phyloP scores from a whole-genome alignment of 2,797 vertebrate species.

The Basileuterus tristriatus region DNA sequence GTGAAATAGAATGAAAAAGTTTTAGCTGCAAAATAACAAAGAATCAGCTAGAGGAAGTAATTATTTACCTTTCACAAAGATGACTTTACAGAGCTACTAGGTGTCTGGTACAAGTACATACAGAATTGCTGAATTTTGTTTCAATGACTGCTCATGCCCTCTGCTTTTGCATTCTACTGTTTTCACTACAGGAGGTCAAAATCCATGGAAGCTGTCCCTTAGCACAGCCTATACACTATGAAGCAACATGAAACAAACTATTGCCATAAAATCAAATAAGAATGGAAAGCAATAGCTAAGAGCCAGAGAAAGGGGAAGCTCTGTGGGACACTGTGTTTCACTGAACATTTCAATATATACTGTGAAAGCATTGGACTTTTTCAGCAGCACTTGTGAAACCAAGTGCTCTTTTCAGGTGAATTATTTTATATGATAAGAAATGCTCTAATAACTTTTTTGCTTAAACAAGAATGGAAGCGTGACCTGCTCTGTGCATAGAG shows the following conservation, averaged over 20 bases:
- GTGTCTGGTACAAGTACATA: not conserved
- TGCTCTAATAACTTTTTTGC: not conserved
- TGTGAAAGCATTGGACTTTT: not conserved
- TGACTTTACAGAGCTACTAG: not conserved
- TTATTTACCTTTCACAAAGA: not conserved
- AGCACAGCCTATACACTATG: not conserved
- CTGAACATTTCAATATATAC: not conserved
- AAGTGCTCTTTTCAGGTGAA: slow-evolving; percentile 13
- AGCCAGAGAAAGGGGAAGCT: not conserved
- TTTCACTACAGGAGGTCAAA: not conserved
- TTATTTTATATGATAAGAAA: not conserved
- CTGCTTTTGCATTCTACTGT: not conserved
- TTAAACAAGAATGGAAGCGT: not conserved
- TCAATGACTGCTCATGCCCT: not conserved
- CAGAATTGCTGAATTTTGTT: not conserved
- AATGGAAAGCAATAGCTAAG: not conserved
- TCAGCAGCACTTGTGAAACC: not conserved
- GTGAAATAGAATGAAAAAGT: not conserved
- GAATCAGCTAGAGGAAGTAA: not conserved
- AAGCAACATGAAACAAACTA: not conserved
- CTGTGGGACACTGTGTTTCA: not conserved
- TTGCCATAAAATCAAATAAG: not conserved
- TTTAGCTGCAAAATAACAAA: not conserved
- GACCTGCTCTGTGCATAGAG: not conserved
- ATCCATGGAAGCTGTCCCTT: not conserved